Evolutionary conservation across 2,888 invertebrate species (phyloP).

Genomic region (Caenorhabditis zanzibari): DNA sequence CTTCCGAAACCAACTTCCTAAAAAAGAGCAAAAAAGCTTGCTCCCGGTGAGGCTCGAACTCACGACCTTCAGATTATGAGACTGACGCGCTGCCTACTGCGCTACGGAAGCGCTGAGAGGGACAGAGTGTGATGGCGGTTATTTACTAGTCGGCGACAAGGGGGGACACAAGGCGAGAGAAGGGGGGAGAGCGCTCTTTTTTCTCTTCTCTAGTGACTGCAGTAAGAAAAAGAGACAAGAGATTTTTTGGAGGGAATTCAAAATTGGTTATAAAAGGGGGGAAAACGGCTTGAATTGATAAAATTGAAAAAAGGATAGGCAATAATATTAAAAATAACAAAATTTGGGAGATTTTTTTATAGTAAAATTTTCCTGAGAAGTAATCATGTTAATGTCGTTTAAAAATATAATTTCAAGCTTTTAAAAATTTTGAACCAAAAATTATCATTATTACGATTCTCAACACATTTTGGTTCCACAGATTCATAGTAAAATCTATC

Average conservation of each 20-base stretch:
- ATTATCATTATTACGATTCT: too few relatives aligned
- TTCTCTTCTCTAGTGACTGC: not conserved
- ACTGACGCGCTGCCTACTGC: slow-evolving; percentile 94
- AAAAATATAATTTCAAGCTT: too few relatives aligned
- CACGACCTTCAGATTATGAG: slow-evolving; percentile 96
- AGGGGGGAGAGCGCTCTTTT: not conserved
- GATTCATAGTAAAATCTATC: slow-evolving; percentile 17
- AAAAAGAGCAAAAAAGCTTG: slow-evolving; percentile 68
- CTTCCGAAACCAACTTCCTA: not conserved
- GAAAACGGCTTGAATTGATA: not conserved
- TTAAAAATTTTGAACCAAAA: too few relatives aligned
- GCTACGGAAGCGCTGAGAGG: slow-evolving; percentile 85
- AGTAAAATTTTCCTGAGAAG: too few relatives aligned
- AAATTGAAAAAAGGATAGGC: not conserved
- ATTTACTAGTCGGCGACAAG: slow-evolving; percentile 2
- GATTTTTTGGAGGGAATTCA: not conserved
- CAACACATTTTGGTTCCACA: not conserved
- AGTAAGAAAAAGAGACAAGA: not conserved
- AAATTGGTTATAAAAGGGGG: not conserved
- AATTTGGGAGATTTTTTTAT: too few relatives aligned
- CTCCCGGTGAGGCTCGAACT: slow-evolving; percentile 92
- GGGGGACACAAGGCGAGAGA: not conserved
- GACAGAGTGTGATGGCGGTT: not conserved
- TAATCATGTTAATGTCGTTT: too few relatives aligned
- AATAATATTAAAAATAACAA: too few relatives aligned